Conservation (phyloP, 2,888 invertebrate genomes). For the Drosophila demipolita region DNA sequence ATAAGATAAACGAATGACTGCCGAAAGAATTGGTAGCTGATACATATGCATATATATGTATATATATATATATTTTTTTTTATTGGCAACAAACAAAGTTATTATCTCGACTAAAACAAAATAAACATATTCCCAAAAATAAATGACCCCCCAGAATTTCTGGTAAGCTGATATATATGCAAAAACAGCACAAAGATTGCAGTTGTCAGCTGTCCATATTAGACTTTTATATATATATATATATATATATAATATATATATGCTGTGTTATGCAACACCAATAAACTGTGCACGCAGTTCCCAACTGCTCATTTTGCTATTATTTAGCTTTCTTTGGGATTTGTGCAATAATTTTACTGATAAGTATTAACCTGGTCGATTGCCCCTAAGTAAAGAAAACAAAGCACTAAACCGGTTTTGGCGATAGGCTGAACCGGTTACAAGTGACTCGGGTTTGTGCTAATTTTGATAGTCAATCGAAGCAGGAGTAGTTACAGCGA, state of each 20-base stretch:
- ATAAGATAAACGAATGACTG: constrained; percentile 29
- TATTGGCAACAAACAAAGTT: not conserved
- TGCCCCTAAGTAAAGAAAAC: constrained; percentile 49
- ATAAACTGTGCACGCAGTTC: constrained; percentile 51
- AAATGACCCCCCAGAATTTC: constrained; percentile 10
- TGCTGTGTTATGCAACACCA: constrained; percentile 32
- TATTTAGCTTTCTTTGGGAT: constrained; percentile 30
- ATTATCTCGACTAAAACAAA: constrained; percentile 3
- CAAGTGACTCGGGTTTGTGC: constrained; percentile 56
- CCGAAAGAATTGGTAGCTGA: constrained; percentile 6
- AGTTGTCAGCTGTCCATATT: constrained; percentile 33
- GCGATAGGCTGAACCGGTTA: constrained; percentile 55
- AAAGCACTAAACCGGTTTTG: constrained; percentile 62
- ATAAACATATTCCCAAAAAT: constrained; percentile 3
- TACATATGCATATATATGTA: not conserved
- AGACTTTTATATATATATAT: constrained; percentile 1
- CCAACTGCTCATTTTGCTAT: constrained; percentile 35
- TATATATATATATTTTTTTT: not conserved
- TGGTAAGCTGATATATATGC: constrained; percentile 32
- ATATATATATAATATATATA: not conserved
- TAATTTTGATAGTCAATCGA: constrained; percentile 64
- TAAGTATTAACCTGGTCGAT: constrained; percentile 66
- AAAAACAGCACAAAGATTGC: constrained; percentile 10
- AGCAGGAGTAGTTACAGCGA: constrained; percentile 34
- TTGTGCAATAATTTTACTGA: constrained; percentile 25